Conservation (phyloP, 2,113 vertebrate species). For the Malurus cyaneus region DNA sequence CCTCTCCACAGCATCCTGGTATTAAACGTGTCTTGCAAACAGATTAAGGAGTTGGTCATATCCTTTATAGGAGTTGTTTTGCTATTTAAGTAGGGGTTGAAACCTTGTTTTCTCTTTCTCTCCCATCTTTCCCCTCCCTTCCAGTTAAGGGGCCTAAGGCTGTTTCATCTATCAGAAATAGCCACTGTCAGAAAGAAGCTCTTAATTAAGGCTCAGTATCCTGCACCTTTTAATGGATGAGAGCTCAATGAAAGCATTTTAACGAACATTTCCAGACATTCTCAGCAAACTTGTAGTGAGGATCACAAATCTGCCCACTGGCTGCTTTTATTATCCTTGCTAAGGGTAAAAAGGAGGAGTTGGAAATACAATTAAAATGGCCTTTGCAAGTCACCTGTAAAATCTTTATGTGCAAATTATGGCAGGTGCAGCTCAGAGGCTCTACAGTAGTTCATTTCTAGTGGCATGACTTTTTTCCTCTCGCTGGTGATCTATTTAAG, state of each 20-base stretch:
- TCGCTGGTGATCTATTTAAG: conserved; percentile 52
- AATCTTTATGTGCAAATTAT: background rate
- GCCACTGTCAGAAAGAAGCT: background rate
- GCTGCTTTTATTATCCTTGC: background rate
- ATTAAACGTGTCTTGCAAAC: conserved; percentile 11
- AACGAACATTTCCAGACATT: background rate
- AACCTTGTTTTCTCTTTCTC: background rate
- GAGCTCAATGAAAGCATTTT: background rate
- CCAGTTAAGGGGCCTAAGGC: background rate
- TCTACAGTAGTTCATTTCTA: conserved; percentile 39
- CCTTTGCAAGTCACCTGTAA: conserved; percentile 14
- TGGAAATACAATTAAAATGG: background rate
- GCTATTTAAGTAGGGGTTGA: background rate
- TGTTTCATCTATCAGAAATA: background rate
- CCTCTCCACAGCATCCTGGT: conserved; percentile 4
- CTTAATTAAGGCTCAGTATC: conserved; percentile 23
- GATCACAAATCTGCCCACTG: background rate
- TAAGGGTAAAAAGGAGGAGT: background rate
- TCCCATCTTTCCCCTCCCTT: background rate
- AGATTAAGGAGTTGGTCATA: background rate
- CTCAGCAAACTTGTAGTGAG: background rate
- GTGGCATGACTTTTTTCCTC: background rate
- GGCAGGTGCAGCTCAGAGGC: background rate
- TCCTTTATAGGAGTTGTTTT: background rate
- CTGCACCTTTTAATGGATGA: background rate